Base-by-base conservation (phyloP, 1,140 invertebrate species). In the Bradynema listronoti region DNA sequence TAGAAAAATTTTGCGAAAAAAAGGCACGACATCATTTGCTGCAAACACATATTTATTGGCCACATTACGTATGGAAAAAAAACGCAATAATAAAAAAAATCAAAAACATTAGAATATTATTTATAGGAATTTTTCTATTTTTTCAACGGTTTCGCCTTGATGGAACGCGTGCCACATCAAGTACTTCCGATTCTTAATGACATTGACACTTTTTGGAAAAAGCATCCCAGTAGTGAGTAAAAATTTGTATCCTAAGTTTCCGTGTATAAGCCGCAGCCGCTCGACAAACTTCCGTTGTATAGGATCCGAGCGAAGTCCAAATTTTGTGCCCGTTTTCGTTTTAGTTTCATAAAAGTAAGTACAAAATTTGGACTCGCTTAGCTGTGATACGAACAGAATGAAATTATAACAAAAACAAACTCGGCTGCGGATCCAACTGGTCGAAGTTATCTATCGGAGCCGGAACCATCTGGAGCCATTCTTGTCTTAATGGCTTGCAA, bases 1-100 rank as follows among this genome's bases (percentile, higher is more conserved):
- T 94, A 84, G 92, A 97, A 79, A 97, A 96, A 74, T 96, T 94
- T 82, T 86, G 87, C 33, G 84, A 90, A 7, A 87, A 86, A 73
- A 90, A 91, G 74, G 84, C 86, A 56, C 82, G 88, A 49, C 92
- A 86, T 79, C 84, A 85, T 63, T 81, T 83, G 33, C 87, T 91
- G 80, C 85, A 86, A 42, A 83, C 86, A 27, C 80, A 80, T 39
- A 80, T 96, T 34, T 79, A 87, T 4, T 81, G 94, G 49, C 90
- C 91, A 9, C 73, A 75, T 63, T 75, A 85, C 86, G 25, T 81
- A 90, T 61, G 83, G 82, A 56, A 63, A 29, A 7, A n/a, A 33
- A 66, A 11, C 6, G 25, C 25, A 36, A 16, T 27, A n/a, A 39
- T 39, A 39, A 11, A n/a, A n/a, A n/a, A n/a, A n/a, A n/a, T n/a